Evolutionary conservation across 2,888 invertebrate genomes (phyloP).

Genomic region (Ormyrus rosae): DNA sequence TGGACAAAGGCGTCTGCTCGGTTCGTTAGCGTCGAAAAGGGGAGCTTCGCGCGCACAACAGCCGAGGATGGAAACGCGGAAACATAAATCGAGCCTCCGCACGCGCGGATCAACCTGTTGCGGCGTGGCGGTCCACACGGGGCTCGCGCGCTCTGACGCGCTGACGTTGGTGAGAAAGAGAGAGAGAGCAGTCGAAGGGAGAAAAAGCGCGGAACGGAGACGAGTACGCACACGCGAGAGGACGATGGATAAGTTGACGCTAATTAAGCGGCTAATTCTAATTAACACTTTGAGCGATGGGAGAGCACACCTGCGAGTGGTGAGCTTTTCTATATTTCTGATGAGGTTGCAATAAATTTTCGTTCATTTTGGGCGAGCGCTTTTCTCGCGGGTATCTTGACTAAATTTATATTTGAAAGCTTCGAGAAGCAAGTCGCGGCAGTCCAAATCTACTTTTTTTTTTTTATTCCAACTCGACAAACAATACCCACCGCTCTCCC

Average conservation of each 20-base stretch:
- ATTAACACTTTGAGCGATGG: slow-evolving; percentile 42
- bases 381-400: too few relatives aligned
- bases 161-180: too few relatives aligned
- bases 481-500: not conserved
- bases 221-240: not conserved
- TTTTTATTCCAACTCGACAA: too few relatives aligned
- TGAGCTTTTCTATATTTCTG: too few relatives aligned
- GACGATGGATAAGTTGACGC: slow-evolving; percentile 36
- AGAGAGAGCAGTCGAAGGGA: not conserved
- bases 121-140: not conserved
- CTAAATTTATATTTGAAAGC: too few relatives aligned
- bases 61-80: slow-evolving; percentile 24
- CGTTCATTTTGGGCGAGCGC: too few relatives aligned
- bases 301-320: too few relatives aligned
- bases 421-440: too few relatives aligned
- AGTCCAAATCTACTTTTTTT: too few relatives aligned
- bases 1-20: slow-evolving; percentile 23
- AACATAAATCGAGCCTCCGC: slow-evolving; percentile 50
- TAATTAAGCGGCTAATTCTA: slow-evolving; percentile 60
- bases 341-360: too few relatives aligned
- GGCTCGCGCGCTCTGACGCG: not conserved
- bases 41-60: not conserved
- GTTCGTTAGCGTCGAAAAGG: slow-evolving; percentile 44
- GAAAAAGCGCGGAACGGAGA: not conserved
- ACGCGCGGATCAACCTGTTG: slow-evolving; percentile 57